Conservation (phyloP, 2,113 vertebrate species). For the Myrmecobius fasciatus region DNA sequence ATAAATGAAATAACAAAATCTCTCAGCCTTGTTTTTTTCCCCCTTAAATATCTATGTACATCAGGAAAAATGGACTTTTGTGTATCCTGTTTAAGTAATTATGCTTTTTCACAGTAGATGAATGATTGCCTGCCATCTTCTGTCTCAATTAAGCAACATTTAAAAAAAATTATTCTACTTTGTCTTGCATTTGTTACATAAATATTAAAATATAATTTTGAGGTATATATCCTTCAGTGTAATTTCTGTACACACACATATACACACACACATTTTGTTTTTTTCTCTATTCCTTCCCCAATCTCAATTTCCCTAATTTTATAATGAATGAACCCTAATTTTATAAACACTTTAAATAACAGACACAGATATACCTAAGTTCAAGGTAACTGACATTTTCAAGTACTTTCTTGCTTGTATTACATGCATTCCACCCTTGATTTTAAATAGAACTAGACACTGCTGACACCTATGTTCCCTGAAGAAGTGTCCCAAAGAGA, state of each 20-base stretch:
- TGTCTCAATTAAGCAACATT: background rate
- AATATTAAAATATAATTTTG: background rate
- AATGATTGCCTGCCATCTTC: background rate
- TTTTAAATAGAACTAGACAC: conserved; percentile 55
- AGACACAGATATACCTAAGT: background rate
- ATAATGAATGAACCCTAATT: background rate
- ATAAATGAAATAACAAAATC: background rate
- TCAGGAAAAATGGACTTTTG: conserved; percentile 30
- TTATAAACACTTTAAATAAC: conserved; percentile 14
- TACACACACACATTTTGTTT: no score
- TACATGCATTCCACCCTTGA: conserved; percentile 3
- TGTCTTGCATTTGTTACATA: background rate
- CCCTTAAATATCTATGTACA: background rate
- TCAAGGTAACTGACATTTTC: background rate
- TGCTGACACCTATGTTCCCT: conserved; percentile 38
- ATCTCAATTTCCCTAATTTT: conserved; percentile 25
- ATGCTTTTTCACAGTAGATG: background rate
- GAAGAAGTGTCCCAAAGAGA: background rate
- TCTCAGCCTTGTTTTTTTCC: background rate
- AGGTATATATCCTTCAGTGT: background rate
- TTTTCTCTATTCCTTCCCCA: background rate
- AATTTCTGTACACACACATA: background rate
- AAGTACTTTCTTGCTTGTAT: conserved; percentile 31
- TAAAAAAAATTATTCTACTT: background rate
- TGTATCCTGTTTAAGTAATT: background rate